These are phyloP conservation scores for Drosophila obscura DNA, from an alignment of 1,140 invertebrate genomes.

Conservation along the genomic window DNA sequence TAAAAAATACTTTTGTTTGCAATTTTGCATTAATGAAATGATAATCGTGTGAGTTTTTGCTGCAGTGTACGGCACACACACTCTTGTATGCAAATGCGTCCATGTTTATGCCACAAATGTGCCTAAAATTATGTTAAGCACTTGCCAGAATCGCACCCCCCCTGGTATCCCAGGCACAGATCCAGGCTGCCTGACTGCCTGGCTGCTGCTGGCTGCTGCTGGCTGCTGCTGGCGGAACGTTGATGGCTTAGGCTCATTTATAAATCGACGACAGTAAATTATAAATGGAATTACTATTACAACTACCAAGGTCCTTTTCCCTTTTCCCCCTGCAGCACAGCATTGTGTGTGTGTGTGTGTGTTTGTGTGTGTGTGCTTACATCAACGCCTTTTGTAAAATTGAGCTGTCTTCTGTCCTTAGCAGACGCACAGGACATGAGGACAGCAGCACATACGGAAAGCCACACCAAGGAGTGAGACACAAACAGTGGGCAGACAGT, in stretches of 20 bases:
- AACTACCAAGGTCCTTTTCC: slow-evolving; percentile 1
- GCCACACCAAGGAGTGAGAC: neutral
- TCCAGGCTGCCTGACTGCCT: too few species aligned
- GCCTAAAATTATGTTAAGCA: slow-evolving; percentile 72
- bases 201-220: too few species aligned
- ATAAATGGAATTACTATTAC: slow-evolving; percentile 73
- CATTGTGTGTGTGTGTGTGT: neutral
- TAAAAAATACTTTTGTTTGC: neutral
- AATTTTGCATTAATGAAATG: neutral
- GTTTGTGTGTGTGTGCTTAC: slow-evolving; percentile 9
- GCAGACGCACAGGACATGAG: neutral
- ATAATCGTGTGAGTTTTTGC: neutral
- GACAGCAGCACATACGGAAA: neutral
- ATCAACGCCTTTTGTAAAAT: slow-evolving; percentile 52
- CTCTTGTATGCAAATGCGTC: slow-evolving; percentile 33
- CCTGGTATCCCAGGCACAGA: neutral
- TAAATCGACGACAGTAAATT: slow-evolving; percentile 78
- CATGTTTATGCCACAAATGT: slow-evolving; percentile 62
- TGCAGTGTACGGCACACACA: slow-evolving; percentile 21
- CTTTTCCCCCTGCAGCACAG: neutral
- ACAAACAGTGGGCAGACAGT: neutral
- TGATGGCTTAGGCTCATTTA: slow-evolving; percentile 76
- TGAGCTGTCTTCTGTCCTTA: slow-evolving; percentile 22
- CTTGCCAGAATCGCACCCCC: slow-evolving; percentile 29
- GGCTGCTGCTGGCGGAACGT: slow-evolving; percentile 15